Conservation (phyloP, 2,888 invertebrate genomes). For the Sminthurinus aureus region DNA sequence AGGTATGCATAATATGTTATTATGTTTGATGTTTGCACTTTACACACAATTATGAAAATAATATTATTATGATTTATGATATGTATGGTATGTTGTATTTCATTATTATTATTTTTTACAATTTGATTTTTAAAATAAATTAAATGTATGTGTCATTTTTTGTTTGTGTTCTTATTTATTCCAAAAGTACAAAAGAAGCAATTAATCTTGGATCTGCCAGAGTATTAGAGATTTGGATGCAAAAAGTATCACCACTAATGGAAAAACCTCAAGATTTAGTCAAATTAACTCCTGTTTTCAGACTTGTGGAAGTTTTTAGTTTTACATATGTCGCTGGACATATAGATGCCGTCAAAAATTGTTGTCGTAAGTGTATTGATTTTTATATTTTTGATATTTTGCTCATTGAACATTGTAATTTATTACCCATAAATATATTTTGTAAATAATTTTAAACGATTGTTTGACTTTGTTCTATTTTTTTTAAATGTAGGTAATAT, state of each 20-base stretch:
- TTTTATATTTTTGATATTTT: too few species aligned
- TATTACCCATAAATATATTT: too few species aligned
- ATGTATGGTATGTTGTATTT: not conserved
- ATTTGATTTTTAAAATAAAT: not conserved
- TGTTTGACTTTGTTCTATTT: too few species aligned
- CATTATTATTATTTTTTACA: not conserved
- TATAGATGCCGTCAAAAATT: constrained; percentile 58
- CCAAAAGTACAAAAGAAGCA: constrained; percentile 54
- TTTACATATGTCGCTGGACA: constrained; percentile 56
- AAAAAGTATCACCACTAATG: constrained; percentile 41
- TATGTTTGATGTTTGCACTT: not conserved
- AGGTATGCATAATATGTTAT: constrained; percentile 48
- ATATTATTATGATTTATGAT: not conserved
- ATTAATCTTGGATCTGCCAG: constrained; percentile 53
- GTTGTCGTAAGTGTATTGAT: constrained; percentile 45
- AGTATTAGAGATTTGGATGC: constrained; percentile 54
- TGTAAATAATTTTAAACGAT: too few species aligned
- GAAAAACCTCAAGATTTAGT: not conserved
- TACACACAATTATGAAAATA: not conserved
- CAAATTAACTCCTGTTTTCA: not conserved
- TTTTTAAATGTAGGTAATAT: constrained; percentile 38
- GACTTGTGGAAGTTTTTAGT: constrained; percentile 51
- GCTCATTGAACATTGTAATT: too few species aligned
- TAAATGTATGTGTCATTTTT: not conserved
- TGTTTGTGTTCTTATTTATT: constrained; percentile 10